Conservation (phyloP, 2,888 invertebrate species). For the Leucophenga maculata region DNA sequence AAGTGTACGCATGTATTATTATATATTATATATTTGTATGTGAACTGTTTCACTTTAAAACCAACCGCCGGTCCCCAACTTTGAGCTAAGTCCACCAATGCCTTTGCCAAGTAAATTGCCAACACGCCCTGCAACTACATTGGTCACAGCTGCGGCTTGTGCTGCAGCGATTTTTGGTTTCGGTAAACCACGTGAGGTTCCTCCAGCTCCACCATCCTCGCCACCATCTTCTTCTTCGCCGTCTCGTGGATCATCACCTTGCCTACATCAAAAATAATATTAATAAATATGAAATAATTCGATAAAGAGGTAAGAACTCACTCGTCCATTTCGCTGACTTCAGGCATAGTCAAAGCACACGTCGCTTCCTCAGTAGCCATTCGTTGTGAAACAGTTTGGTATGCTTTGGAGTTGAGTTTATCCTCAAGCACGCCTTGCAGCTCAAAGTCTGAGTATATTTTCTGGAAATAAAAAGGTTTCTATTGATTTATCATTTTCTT, state of each 20-base stretch:
- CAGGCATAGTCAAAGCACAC: constrained; percentile 88
- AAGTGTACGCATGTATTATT: background rate
- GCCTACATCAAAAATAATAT: constrained; percentile 40
- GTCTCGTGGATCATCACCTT: constrained; percentile 54
- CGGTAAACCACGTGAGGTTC: constrained; percentile 56
- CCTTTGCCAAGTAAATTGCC: constrained; percentile 93
- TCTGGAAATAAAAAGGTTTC: constrained; percentile 82
- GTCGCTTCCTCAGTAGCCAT: constrained; percentile 98
- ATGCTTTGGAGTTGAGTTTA: constrained; percentile 94
- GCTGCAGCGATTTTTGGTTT: constrained; percentile 68
- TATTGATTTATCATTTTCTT: too few relatives aligned
- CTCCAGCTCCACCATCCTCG: constrained; percentile 62
- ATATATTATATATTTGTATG: background rate
- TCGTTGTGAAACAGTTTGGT: constrained; percentile 91
- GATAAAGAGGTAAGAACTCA: constrained; percentile 52
- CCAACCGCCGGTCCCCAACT: constrained; percentile 90
- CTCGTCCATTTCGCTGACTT: constrained; percentile 81
- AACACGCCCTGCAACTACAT: constrained; percentile 83
- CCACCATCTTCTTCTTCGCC: constrained; percentile 62
- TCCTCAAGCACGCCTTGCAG: constrained; percentile 99
- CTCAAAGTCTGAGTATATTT: constrained; percentile 99
- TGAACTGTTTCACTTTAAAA: constrained; percentile 75
- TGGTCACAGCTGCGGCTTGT: constrained; percentile 68
- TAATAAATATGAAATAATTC: background rate
- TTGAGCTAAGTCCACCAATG: constrained; percentile 90